Percentiles rank a stretch among this genome's conserved stretches.
phyloP scores from a whole-genome alignment of 30 jellyfish, hydroid and myxozoan genomes.

The Nemopilema nomurai region DNA sequence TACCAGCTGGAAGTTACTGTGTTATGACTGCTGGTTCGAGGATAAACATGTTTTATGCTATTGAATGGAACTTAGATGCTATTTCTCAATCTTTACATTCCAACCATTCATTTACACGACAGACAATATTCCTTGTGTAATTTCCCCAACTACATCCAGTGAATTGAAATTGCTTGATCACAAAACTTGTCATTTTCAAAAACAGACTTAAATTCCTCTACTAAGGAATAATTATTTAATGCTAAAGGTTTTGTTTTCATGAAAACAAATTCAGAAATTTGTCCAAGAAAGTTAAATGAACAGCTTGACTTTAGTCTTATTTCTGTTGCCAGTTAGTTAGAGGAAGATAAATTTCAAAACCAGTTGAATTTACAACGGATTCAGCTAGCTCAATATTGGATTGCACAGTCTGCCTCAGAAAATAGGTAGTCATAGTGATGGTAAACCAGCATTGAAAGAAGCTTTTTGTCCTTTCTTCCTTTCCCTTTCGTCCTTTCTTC shows the following conservation, averaged over 20 bases:
- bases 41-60: constrained; percentile 6
- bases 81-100: constrained; percentile 18
- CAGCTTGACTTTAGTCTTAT: no score
- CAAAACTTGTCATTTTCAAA: not conserved
- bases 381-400: no score
- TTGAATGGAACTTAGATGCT: not conserved
- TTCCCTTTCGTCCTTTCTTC: not conserved
- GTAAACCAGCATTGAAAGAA: not conserved
- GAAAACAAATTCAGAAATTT: no score
- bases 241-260: no score
- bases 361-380: no score
- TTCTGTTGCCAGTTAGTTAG: no score
- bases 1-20: constrained; percentile 15
- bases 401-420: no score
- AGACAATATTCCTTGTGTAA: not conserved
- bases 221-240: no score
- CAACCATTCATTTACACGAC: constrained; percentile 9
- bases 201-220: no score
- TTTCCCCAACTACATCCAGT: not conserved
- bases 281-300: no score
- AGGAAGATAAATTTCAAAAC: no score
- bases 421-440: no score
- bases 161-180: not conserved
- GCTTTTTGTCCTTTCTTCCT: not conserved
- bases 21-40: constrained; percentile 3